Base-by-base conservation (phyloP, 2,888 invertebrate species). In the Prosapia bicincta region DNA sequence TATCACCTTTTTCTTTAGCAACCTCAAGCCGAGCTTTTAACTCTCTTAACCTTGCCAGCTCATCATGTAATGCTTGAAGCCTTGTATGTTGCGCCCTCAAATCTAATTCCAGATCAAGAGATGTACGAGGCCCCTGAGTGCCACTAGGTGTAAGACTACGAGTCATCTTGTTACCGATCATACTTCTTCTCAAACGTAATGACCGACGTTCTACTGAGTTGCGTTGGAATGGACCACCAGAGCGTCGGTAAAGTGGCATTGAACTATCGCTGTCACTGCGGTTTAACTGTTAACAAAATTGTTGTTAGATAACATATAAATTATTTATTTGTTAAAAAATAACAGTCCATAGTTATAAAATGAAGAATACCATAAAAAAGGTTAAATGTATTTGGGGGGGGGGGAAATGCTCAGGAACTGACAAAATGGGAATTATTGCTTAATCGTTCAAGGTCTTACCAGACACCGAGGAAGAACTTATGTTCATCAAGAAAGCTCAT, bases 181-280 rank as follows among this genome's bases (percentile, higher is more conserved):
- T 75, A 24, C 78, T 76, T 68, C 88, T 84, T 79, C 91, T 88
- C 88, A 92, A 94, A 83, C 98, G 89, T 74, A 98, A 87, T n/a
- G 97, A 97, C 77, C 97, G 89, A 81, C 98, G 89, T 84, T 97
- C 97, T 24, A 95, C 89, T 24, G 97, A 93, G 82, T 95, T 95
- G 73, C 98, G 89, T 85, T 97, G 96, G 87, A 98, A 98, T 68
- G 96, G 94, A 30, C 85, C 85, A 66, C 82, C 88, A 79, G 82
- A 89, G 83, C 89, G 89, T 83, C 91, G 87, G 84, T 94, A 94
- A 81, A 96, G 89, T 66, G 96, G 96, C 95, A 98, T 97, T 66
- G 97, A 96, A 82, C 97, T 97, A 85, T 98, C 98, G 78, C 97
- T 97, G 86, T 98, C 98, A 83, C 97, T 98, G 81, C 98, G 92